Evolutionary conservation across 2,888 invertebrate species (phyloP), one percentile per base, ranked within the genome.

Genomic region (Hemithea aestivaria): DNA sequence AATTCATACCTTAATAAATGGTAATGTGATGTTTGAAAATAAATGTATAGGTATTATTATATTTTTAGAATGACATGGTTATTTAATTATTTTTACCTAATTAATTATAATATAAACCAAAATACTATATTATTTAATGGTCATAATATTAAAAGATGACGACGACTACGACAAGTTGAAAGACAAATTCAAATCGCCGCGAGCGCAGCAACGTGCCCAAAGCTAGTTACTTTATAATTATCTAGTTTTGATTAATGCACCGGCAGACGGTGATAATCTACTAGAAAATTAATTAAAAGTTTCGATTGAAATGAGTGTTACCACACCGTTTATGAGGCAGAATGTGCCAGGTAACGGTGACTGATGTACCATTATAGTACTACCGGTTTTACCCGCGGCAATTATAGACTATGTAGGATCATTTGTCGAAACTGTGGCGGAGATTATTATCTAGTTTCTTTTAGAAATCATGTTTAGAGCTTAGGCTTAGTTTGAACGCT

Each of bases 381-480:
- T 85, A 85, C 84, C 83, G 84, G 85, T 83, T 85, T 85, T 85
- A 83, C 84, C 66, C 79, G 33, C 56, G 62, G 74, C 78, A 73
- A 79, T 79, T 81, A 84, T 68, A 66, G 60, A 53, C 56, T 53
- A 64, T 66, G 66, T 65, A 53, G 49, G 66, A 66, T 69, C 76
- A 80, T 77, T 81, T 79, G 78, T 79, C 70, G 42, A 46, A 46
- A 48, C 45, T 48, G 35, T 44, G 41, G 35, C 35, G 31, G 39
- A 28, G 37, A 44, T 36, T 23, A 40, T 40, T 30, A 11, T 29
- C 35, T 29, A 11, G 27, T 25, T 43, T 20, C 16, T n/a, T 37
- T 27, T 26, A n/a, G 28, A 23, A 11, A 35, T 28, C 16, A 35
- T 16, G 10, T 20, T 20, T n/a, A n/a, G n/a, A n/a, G 20, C 28